phyloP scores from a whole-genome alignment of 2,113 vertebrate species.

The Rhizomys pruinosus region DNA sequence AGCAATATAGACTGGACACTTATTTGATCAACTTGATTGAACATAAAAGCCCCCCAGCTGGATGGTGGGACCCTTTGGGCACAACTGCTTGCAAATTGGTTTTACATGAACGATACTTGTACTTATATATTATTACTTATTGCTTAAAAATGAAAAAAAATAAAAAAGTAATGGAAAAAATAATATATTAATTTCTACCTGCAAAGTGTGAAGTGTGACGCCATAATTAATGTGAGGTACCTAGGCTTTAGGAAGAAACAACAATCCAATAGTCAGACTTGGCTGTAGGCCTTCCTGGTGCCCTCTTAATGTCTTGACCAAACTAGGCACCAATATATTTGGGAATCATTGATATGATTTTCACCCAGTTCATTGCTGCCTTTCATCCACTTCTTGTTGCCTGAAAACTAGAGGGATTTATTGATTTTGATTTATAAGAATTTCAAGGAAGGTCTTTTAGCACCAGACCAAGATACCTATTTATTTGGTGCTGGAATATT shows the following conservation, averaged over 20 bases:
- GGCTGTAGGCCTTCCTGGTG: background rate
- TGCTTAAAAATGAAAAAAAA: too few species aligned
- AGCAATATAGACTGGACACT: too few species aligned
- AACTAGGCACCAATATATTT: conserved; percentile 36
- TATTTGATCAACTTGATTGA: too few species aligned
- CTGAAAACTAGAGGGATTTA: conserved; percentile 68
- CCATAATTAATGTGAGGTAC: background rate
- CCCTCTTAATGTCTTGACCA: conserved; percentile 60
- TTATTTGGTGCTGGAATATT: conserved; percentile 80
- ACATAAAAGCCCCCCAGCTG: too few species aligned
- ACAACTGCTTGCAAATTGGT: too few species aligned
- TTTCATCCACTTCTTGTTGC: conserved; percentile 75
- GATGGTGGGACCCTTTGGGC: too few species aligned
- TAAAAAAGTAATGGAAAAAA: too few species aligned
- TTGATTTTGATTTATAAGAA: conserved; percentile 80
- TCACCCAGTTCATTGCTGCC: conserved; percentile 60
- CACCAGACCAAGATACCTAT: conserved; percentile 69
- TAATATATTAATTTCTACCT: background rate
- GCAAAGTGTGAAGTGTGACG: background rate
- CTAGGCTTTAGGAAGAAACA: background rate
- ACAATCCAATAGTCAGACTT: background rate
- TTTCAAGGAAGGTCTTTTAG: conserved; percentile 76
- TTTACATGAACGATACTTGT: too few species aligned
- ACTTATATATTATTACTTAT: too few species aligned
- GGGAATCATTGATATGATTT: conserved; percentile 69